A percentile compares a stretch with the other conserved stretches of the same genome.
Evolutionary conservation across 1,140 invertebrate genomes (phyloP).

Genomic region (Idris sp.): DNA sequence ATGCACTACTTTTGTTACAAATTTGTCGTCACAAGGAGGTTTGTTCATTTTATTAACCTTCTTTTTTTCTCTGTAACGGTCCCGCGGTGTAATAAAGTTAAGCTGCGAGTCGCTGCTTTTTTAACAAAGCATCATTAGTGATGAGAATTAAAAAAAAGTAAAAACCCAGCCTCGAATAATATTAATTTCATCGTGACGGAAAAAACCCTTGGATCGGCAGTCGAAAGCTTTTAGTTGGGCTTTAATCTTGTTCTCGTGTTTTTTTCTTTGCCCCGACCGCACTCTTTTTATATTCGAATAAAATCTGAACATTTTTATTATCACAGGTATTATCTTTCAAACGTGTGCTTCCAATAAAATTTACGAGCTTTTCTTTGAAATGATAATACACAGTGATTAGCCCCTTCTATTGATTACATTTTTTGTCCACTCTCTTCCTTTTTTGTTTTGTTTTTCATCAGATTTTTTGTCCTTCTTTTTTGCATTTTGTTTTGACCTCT

Average conservation of each 20-base stretch:
- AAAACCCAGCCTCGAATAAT: constrained; percentile 20
- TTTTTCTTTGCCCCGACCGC: no score
- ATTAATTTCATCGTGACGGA: constrained; percentile 33
- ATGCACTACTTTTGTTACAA: no score
- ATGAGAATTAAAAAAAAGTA: constrained; percentile 45
- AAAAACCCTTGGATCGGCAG: constrained; percentile 42
- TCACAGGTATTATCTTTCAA: constrained; percentile 10
- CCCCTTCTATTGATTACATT: constrained; percentile 26
- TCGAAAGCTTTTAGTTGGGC: constrained; percentile 58
- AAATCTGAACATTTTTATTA: constrained; percentile 35
- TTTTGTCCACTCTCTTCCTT: no score
- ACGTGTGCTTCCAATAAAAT: constrained; percentile 23
- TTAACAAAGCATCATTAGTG: constrained; percentile 33
- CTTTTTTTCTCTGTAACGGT: no score
- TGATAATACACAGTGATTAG: constrained; percentile 36
- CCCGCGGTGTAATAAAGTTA: no score
- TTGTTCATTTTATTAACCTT: no score
- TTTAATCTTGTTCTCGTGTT: constrained; percentile 30
- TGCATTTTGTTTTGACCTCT: neutral
- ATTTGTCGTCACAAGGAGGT: no score
- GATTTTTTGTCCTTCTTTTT: neutral
- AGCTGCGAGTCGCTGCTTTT: no score
- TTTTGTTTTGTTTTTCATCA: no score
- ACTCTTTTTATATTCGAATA: constrained; percentile 26
- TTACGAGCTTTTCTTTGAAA: constrained; percentile 15